phyloP scores from a whole-genome alignment of 2,888 invertebrate genomes.

The Eupsilia transversa region DNA sequence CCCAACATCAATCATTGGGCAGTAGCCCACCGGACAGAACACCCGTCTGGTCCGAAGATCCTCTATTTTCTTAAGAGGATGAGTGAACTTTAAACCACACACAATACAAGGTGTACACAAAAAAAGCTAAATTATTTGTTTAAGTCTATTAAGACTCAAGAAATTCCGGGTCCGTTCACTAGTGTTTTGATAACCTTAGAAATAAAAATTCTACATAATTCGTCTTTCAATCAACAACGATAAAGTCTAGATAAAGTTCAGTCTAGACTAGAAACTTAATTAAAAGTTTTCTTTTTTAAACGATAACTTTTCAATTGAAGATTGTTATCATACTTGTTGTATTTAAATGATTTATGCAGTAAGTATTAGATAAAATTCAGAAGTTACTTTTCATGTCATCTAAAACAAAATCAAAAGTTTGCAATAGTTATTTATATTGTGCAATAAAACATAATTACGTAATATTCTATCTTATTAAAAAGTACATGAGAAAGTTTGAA shows the following conservation, averaged over 20 bases:
- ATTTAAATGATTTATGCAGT: slow-evolving; percentile 50
- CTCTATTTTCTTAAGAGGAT: too few species aligned
- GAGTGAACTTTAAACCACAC: too few species aligned
- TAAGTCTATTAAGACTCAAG: background rate
- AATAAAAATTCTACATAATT: slow-evolving; percentile 21
- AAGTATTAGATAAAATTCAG: slow-evolving; percentile 32
- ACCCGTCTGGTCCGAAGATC: too few species aligned
- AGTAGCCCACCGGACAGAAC: too few species aligned
- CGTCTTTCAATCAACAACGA: slow-evolving; percentile 9
- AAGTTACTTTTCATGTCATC: background rate
- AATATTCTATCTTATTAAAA: too few species aligned
- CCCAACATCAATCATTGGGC: too few species aligned
- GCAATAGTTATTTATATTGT: too few species aligned
- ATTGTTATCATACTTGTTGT: slow-evolving; percentile 3
- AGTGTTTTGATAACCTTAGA: background rate
- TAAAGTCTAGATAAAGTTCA: slow-evolving; percentile 36
- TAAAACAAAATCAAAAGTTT: too few species aligned
- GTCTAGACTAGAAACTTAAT: slow-evolving; percentile 51
- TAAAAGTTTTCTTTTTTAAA: slow-evolving; percentile 30
- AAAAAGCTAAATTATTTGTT: too few species aligned
- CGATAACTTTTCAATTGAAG: slow-evolving; percentile 45
- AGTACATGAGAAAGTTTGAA: too few species aligned
- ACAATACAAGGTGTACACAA: too few species aligned
- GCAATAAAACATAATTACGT: too few species aligned
- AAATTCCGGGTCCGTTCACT: background rate